A percentile compares a stretch with the other conserved stretches of the same genome.
Evolutionary conservation across 2,113 vertebrate genomes (phyloP).

Genomic region (Carassius auratus): DNA sequence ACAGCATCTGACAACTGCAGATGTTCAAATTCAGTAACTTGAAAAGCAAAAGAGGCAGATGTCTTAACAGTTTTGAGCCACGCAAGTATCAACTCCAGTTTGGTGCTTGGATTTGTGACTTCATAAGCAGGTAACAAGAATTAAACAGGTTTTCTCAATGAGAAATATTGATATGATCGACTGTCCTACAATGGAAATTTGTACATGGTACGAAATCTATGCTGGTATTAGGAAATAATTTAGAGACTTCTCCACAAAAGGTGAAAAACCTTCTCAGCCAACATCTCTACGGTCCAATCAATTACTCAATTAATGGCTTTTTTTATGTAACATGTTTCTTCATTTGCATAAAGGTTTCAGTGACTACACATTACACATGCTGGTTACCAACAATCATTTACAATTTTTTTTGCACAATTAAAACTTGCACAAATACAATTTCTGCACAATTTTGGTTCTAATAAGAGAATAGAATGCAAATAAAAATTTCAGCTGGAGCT

Average conservation of each 20-base stretch:
- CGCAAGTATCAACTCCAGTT: conserved; percentile 26
- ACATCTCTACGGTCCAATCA: conserved; percentile 14
- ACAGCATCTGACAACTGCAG: conserved; percentile 48
- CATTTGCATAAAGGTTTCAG: conserved; percentile 56
- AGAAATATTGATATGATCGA: neutral
- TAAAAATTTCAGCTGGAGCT: neutral
- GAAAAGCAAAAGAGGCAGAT: conserved; percentile 48
- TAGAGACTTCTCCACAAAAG: conserved; percentile 17
- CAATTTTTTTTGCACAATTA: conserved; percentile 31
- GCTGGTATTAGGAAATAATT: conserved; percentile 55
- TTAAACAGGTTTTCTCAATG: conserved; percentile 25
- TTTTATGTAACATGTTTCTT: conserved; percentile 31
- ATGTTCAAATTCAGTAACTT: conserved; percentile 57
- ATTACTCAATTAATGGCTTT: conserved; percentile 67
- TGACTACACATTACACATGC: conserved; percentile 52
- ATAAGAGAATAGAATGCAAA: neutral
- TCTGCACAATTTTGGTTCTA: conserved; percentile 44
- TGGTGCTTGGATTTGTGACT: conserved; percentile 28
- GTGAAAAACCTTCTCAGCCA: conserved; percentile 12
- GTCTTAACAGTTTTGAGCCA: conserved; percentile 61
- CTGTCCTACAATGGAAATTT: conserved; percentile 17
- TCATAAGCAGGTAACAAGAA: conserved; percentile 39
- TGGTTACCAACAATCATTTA: conserved; percentile 37
- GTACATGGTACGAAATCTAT: conserved; percentile 40
- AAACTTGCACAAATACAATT: conserved; percentile 51